A percentile compares a stretch with the other conserved stretches of the same genome.
Evolutionary conservation across 1,140 invertebrate genomes (phyloP).

Genomic region (Daktulosphaira vitifoliae): DNA sequence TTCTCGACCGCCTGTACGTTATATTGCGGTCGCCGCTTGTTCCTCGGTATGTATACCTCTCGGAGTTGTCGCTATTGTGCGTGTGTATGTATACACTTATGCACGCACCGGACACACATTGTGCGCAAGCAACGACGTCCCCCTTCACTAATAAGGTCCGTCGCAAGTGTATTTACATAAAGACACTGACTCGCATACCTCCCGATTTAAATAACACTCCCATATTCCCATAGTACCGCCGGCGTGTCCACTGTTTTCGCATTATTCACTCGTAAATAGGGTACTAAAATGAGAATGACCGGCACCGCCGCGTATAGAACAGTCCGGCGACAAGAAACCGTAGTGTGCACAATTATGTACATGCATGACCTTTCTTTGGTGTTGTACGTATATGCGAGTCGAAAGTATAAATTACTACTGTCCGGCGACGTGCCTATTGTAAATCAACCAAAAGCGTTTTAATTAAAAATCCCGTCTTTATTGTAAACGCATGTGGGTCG

Average conservation of each 20-base stretch:
- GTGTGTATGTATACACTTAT: background rate
- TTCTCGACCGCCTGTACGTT: background rate
- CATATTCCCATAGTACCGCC: too few species aligned
- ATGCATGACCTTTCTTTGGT: too few species aligned
- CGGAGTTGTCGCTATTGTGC: too few species aligned
- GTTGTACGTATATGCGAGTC: too few species aligned
- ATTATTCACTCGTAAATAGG: background rate
- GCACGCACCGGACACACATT: slow-evolving; percentile 18
- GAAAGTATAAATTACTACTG: too few species aligned
- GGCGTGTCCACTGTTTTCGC: background rate
- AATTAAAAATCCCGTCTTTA: slow-evolving; percentile 14
- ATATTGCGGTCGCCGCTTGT: too few species aligned
- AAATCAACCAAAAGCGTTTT: background rate
- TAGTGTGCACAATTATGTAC: too few species aligned
- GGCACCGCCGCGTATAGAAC: background rate
- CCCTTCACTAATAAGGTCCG: slow-evolving; percentile 19
- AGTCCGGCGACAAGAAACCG: too few species aligned
- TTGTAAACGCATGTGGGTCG: too few species aligned
- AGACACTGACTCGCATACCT: slow-evolving; percentile 5
- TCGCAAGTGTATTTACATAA: slow-evolving; percentile 16
- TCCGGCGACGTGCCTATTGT: too few species aligned
- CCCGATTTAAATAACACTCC: slow-evolving; percentile 25
- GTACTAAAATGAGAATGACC: slow-evolving; percentile 28
- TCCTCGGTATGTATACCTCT: too few species aligned
- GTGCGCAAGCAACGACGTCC: slow-evolving; percentile 18